phyloP scores from a whole-genome alignment of 2,888 invertebrate genomes.

The Kuschelorhynchus macadamiae region DNA sequence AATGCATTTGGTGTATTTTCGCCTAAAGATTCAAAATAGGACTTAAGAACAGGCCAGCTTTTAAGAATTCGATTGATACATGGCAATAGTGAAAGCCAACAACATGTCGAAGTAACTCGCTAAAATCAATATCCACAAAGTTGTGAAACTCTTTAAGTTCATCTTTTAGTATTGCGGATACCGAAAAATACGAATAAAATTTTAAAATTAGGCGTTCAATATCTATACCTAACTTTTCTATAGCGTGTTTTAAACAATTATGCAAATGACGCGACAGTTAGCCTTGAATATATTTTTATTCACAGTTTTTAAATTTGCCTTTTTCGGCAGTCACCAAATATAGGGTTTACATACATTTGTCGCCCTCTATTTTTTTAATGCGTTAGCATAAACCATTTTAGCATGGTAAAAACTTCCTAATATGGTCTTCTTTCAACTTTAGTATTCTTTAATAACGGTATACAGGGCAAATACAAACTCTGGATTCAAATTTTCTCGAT shows the following conservation, averaged over 20 bases:
- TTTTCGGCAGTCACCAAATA: no score
- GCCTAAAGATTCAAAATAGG: slow-evolving; percentile 20
- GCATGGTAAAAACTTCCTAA: no score
- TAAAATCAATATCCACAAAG: slow-evolving; percentile 14
- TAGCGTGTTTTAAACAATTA: not conserved
- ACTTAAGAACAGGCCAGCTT: slow-evolving; percentile 26
- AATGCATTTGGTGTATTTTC: slow-evolving; percentile 20
- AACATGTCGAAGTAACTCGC: slow-evolving; percentile 13
- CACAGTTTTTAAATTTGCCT: not conserved
- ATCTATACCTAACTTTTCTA: slow-evolving; percentile 1
- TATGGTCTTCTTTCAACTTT: no score
- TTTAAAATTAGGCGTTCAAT: not conserved
- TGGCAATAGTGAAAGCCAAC: slow-evolving; percentile 17
- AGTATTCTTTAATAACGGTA: no score
- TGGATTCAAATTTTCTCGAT: no score
- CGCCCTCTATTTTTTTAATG: no score
- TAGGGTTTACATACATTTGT: no score
- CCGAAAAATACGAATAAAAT: slow-evolving; percentile 10
- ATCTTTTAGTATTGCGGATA: slow-evolving; percentile 18
- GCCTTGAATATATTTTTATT: not conserved
- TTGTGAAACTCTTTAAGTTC: slow-evolving; percentile 2
- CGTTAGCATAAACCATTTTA: no score
- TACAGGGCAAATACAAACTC: no score
- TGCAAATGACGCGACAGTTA: not conserved
- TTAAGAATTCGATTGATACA: slow-evolving; percentile 18